A percentile compares a stretch with the other conserved stretches of the same genome.
Evolutionary conservation across 1,140 invertebrate species (phyloP).

Genomic region (Temnothorax nylanderi): DNA sequence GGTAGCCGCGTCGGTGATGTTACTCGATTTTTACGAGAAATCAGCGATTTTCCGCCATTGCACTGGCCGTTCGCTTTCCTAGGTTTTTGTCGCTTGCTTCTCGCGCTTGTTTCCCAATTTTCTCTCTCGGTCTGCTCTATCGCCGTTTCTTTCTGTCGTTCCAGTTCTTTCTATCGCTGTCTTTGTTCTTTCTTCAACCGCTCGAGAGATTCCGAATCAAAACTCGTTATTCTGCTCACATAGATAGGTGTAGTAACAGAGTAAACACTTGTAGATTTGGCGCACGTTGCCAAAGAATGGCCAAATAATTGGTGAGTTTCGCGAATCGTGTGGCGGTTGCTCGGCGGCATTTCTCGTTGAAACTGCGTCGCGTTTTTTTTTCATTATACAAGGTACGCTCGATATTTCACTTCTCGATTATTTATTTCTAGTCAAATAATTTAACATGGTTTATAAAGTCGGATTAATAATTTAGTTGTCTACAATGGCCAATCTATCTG

Average conservation of each 20-base stretch:
- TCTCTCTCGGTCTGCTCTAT: not conserved
- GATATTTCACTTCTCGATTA: slow-evolving; percentile 23
- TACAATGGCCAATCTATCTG: not conserved
- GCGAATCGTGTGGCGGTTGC: slow-evolving; percentile 77
- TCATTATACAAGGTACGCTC: not conserved
- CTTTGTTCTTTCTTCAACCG: slow-evolving; percentile 8
- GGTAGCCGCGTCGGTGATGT: slow-evolving; percentile 26
- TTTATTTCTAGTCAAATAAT: slow-evolving; percentile 12
- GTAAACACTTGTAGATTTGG: slow-evolving; percentile 85
- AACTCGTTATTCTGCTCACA: slow-evolving; percentile 40
- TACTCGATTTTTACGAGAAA: slow-evolving; percentile 76
- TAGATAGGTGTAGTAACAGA: slow-evolving; percentile 53
- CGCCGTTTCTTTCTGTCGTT: not conserved
- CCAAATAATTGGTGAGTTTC: slow-evolving; percentile 84
- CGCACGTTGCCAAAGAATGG: slow-evolving; percentile 84
- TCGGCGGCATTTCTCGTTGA: slow-evolving; percentile 52
- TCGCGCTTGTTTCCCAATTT: slow-evolving; percentile 3
- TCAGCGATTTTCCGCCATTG: slow-evolving; percentile 80
- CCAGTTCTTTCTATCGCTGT: not conserved
- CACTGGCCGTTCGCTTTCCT: slow-evolving; percentile 38
- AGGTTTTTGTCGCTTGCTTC: slow-evolving; percentile 35
- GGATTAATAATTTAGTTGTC: not conserved
- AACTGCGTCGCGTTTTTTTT: slow-evolving; percentile 41
- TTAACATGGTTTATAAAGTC: not conserved
- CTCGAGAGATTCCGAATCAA: slow-evolving; percentile 24